Evolutionary conservation across 1,140 invertebrate species (phyloP), one percentile per base, ranked within the genome.

Genomic region (Acromyrmex charruanus): DNA sequence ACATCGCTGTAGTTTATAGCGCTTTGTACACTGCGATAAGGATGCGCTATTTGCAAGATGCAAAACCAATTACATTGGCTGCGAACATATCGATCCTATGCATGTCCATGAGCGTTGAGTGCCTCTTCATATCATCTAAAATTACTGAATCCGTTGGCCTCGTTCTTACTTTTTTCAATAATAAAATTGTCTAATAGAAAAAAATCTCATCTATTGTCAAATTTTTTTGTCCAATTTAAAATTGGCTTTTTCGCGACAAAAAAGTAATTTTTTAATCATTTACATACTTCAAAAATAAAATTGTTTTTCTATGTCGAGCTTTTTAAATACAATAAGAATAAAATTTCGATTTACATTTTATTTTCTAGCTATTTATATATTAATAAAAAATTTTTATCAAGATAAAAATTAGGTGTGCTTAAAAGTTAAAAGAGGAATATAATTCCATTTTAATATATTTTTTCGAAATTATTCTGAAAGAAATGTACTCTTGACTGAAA

Each of bases 21-120:
- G 39, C 51, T 81, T 71, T 55, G 21, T 58, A 31, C 12, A n/a
- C 66, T 16, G 18, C 16, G 31, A 69, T 81, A 81, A 81, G 31
- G 31, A 81, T 49, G 5, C 31, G 49, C 28, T 44, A 28, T 71
- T 81, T 71, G 66, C 65, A 39, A 81, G 44, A 49, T 80, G 77
- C 44, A 68, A 80, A 80, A 68, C 61, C 61, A 68, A 80, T 80
- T 68, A 68, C 77, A 53, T 79, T 39, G n/a, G 0, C n/a, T 16
- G n/a, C n/a, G 18, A 80, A 53, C 49, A 51, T 66, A 80, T 80
- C 77, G 61, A 80, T 68, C 44, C 49, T 39, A 28, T 66, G 49
- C 14, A 59, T 44, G 16, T 77, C 9, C 5, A 1, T 65, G 25
- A 44, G 25, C 12, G 25, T 49, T 49, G 14, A 44, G 16, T 65